Percentiles rank a stretch among this genome's conserved stretches.
Evolutionary conservation across 1,140 invertebrate genomes (phyloP).

Genomic region (Ptiloglossa arizonensis): DNA sequence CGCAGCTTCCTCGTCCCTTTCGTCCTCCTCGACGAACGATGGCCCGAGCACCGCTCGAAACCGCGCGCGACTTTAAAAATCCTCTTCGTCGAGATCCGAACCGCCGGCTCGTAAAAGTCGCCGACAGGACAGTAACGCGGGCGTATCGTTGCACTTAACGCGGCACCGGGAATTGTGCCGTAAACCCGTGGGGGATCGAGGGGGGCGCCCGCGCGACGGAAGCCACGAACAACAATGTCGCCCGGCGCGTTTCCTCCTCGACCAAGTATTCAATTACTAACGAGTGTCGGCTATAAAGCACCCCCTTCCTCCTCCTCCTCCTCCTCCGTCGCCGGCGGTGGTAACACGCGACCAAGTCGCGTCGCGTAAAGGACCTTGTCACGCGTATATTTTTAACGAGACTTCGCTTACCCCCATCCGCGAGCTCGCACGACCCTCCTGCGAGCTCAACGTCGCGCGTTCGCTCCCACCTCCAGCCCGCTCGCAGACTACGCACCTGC

Average conservation of each 20-base stretch:
- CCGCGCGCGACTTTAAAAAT: not conserved
- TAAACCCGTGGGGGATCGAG: conserved; percentile 4
- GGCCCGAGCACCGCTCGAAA: too few relatives aligned
- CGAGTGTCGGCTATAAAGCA: conserved; percentile 60
- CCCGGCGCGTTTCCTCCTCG: conserved; percentile 45
- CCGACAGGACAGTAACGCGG: not conserved
- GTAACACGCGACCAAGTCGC: conserved; percentile 49
- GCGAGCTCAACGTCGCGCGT: conserved; percentile 5
- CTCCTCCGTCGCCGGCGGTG: not conserved
- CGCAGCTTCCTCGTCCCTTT: too few relatives aligned
- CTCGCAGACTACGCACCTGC: conserved; percentile 33
- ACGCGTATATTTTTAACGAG: conserved; percentile 69
- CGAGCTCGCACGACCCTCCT: not conserved
- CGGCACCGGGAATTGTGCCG: conserved; percentile 21
- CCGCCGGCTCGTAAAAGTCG: not conserved
- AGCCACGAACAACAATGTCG: conserved; percentile 51
- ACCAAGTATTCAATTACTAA: conserved; percentile 66
- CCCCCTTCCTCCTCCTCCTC: not conserved
- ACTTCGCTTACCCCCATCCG: conserved; percentile 15
- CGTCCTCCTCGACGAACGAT: too few relatives aligned
- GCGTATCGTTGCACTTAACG: conserved; percentile 4
- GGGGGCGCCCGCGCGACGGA: conserved; percentile 15
- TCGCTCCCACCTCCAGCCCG: not conserved
- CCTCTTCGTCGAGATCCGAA: not conserved
- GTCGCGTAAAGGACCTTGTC: conserved; percentile 62